Percentiles rank a stretch among this genome's conserved stretches.
phyloP scores from a whole-genome alignment of 2,113 vertebrate genomes.

The Menidia beryllina region DNA sequence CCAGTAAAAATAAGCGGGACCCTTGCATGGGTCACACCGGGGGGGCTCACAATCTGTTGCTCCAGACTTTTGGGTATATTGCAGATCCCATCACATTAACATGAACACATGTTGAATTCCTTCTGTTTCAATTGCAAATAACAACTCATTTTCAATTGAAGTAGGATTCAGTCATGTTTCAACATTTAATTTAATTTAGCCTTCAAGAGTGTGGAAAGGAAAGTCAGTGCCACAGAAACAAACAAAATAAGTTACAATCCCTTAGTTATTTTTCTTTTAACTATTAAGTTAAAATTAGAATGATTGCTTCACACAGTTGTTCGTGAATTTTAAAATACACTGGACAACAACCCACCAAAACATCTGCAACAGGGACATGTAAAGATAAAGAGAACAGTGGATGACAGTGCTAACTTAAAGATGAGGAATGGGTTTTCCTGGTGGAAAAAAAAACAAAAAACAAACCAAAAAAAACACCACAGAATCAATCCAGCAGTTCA shows the following conservation, averaged over 20 bases:
- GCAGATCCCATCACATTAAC: constrained; percentile 21
- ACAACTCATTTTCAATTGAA: background rate
- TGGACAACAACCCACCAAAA: background rate
- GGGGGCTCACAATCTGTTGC: constrained; percentile 24
- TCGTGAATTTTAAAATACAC: constrained; percentile 3
- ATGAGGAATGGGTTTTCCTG: constrained; percentile 38
- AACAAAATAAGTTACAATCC: constrained; percentile 43
- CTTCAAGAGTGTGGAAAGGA: constrained; percentile 1
- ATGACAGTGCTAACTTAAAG: constrained; percentile 30
- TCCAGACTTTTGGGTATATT: constrained; percentile 33
- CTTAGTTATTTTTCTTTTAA: constrained; percentile 16
- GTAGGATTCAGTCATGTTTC: constrained; percentile 22
- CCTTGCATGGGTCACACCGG: constrained; percentile 31
- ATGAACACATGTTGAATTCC: constrained; percentile 4
- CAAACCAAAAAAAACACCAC: no score
- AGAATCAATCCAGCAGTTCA: constrained; percentile 47
- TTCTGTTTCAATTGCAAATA: constrained; percentile 20
- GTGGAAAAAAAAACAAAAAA: no score
- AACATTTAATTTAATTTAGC: constrained; percentile 53
- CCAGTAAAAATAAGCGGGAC: constrained; percentile 61
- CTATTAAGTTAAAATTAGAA: background rate
- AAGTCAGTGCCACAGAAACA: constrained; percentile 66
- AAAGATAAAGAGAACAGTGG: constrained; percentile 23
- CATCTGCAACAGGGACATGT: constrained; percentile 25
- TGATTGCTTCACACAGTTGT: constrained; percentile 1